Conservation (phyloP, 2,888 invertebrate genomes). For the Diaprepes abbreviatus region DNA sequence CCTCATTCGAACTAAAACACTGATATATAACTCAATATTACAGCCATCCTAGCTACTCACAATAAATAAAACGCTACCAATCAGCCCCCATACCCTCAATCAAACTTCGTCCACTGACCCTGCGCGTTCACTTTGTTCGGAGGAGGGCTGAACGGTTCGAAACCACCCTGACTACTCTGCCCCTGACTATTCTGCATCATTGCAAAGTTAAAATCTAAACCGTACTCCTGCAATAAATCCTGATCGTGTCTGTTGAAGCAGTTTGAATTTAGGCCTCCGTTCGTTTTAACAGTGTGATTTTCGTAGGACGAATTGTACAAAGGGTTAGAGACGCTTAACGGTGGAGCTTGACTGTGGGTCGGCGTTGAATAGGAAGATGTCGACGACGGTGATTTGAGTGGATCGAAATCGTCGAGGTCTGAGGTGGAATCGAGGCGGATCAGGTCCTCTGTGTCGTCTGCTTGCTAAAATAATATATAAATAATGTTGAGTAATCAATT, state of each 20-base stretch:
- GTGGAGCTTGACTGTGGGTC: slow-evolving; percentile 63
- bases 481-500: no score
- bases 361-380: slow-evolving; percentile 59
- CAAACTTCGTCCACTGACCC: slow-evolving; percentile 75
- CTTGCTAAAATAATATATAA: slow-evolving; percentile 56
- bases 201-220: slow-evolving; percentile 74
- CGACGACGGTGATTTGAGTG: slow-evolving; percentile 68
- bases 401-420: slow-evolving; percentile 79
- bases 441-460: slow-evolving; percentile 72
- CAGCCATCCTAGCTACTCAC: no score
- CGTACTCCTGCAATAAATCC: slow-evolving; percentile 81
- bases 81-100: slow-evolving; percentile 59
- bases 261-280: slow-evolving; percentile 63
- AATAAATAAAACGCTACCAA: no score
- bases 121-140: slow-evolving; percentile 68
- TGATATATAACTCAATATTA: no score
- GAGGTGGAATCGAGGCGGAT: slow-evolving; percentile 77
- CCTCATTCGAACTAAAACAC: no score
- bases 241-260: slow-evolving; percentile 69
- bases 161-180: slow-evolving; percentile 50
- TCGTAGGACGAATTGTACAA: slow-evolving; percentile 67
- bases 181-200: slow-evolving; percentile 46
- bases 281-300: slow-evolving; percentile 61
- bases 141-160: slow-evolving; percentile 61
- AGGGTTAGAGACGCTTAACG: slow-evolving; percentile 69